Conservation (phyloP, 2,888 invertebrate genomes). For the Gortyna flavago region DNA sequence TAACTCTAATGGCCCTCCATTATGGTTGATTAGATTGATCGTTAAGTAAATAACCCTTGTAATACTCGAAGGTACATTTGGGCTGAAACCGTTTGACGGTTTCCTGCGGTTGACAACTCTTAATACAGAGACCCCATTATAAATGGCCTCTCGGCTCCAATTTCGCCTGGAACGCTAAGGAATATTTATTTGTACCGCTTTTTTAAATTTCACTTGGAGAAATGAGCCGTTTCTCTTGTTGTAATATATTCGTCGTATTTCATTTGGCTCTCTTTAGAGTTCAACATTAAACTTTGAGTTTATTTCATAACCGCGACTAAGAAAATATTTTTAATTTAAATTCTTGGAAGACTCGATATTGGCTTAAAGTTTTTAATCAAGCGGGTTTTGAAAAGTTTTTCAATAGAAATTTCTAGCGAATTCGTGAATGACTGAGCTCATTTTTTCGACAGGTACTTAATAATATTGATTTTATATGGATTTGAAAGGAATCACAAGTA, state of each 20-base stretch:
- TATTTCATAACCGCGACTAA: background rate
- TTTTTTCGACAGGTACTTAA: background rate
- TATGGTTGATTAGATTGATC: slow-evolving; percentile 18
- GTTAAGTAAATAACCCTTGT: slow-evolving; percentile 12
- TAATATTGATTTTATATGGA: background rate
- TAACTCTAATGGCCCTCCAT: too few species aligned
- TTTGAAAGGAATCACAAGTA: background rate
- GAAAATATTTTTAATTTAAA: background rate
- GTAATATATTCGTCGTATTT: slow-evolving; percentile 3
- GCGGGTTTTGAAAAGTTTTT: background rate
- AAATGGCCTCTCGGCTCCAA: slow-evolving; percentile 17
- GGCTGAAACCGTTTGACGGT: slow-evolving; percentile 7
- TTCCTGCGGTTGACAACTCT: slow-evolving; percentile 33
- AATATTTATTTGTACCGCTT: slow-evolving; percentile 21
- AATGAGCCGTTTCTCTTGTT: background rate
- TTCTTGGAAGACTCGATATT: background rate
- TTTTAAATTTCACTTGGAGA: slow-evolving; percentile 7
- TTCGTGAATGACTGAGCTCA: background rate
- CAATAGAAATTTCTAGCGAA: background rate
- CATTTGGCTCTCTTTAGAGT: background rate
- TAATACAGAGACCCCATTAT: slow-evolving; percentile 21
- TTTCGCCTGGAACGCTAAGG: slow-evolving; percentile 11
- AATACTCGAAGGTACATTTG: background rate
- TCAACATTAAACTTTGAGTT: background rate
- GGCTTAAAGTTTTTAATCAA: background rate